phyloP scores from a whole-genome alignment of 2,888 invertebrate genomes.

The Diarsia brunnea region DNA sequence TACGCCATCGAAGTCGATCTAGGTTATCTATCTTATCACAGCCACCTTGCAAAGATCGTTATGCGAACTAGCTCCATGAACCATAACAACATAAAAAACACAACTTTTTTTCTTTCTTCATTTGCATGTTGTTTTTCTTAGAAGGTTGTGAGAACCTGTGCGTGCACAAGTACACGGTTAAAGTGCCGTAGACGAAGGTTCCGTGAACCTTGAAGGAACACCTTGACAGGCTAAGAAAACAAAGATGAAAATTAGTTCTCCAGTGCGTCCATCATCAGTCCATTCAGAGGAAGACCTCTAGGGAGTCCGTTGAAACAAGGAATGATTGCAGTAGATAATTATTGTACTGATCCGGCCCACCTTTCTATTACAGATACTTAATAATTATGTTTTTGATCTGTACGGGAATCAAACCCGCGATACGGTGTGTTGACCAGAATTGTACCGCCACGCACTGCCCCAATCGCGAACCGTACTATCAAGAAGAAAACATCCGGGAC shows the following conservation, averaged over 20 bases:
- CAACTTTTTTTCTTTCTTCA: neutral
- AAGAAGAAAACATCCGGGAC: slow-evolving; percentile 14
- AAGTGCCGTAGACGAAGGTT: slow-evolving; percentile 1
- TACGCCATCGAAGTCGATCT: neutral
- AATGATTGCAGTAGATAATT: neutral
- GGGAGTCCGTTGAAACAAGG: no score
- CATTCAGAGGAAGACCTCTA: neutral
- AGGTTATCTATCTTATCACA: neutral
- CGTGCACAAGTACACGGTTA: slow-evolving; percentile 25
- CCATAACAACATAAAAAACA: neutral
- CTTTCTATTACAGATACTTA: no score
- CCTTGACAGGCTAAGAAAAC: neutral
- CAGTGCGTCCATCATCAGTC: no score
- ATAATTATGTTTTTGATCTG: neutral
- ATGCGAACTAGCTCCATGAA: neutral
- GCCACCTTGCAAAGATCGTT: neutral
- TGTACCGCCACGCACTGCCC: neutral
- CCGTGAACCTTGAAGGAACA: slow-evolving; percentile 2
- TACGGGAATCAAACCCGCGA: neutral
- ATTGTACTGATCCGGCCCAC: no score
- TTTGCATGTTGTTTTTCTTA: slow-evolving; percentile 37
- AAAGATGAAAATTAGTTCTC: neutral
- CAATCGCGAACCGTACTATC: neutral
- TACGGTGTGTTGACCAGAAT: no score
- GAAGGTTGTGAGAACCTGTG: slow-evolving; percentile 31